Conservation (phyloP, 2,113 vertebrate genomes). For the Gasterosteus nipponicus region DNA sequence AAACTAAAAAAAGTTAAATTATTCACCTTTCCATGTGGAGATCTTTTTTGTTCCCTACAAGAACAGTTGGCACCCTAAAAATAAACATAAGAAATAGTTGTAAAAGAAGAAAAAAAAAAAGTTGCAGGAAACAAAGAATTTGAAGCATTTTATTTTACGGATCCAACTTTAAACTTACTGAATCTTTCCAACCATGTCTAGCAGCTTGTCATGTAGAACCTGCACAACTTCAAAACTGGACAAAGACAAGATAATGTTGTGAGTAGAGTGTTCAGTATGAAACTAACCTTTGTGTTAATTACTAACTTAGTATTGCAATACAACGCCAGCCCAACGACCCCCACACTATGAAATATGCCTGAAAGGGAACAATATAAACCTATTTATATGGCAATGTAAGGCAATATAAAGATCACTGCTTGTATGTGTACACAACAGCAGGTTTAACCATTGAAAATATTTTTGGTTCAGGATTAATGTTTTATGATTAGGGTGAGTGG, state of each 20-base stretch:
- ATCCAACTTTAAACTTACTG: conserved; percentile 75
- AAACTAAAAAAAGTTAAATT: neutral
- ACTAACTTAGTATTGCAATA: neutral
- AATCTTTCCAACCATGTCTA: conserved; percentile 86
- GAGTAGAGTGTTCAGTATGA: neutral
- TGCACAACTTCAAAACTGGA: conserved; percentile 89
- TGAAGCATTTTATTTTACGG: neutral
- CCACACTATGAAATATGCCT: too few species aligned
- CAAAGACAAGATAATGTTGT: conserved; percentile 37
- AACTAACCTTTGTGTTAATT: neutral
- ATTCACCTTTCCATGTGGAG: conserved; percentile 85
- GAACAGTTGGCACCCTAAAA: conserved; percentile 86
- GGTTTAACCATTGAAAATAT: neutral
- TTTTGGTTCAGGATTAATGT: neutral
- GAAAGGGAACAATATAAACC: neutral
- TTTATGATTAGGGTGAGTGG: neutral
- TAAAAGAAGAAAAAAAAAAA: conserved; percentile 5
- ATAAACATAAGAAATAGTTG: conserved; percentile 38
- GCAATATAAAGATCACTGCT: neutral
- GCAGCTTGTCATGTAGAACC: conserved; percentile 85
- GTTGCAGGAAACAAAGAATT: neutral
- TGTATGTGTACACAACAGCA: neutral
- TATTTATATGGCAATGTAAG: neutral
- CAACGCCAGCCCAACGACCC: neutral
- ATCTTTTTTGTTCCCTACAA: conserved; percentile 90